Base-by-base conservation (phyloP, 2,113 vertebrate genomes). In the Athene cunicularia region DNA sequence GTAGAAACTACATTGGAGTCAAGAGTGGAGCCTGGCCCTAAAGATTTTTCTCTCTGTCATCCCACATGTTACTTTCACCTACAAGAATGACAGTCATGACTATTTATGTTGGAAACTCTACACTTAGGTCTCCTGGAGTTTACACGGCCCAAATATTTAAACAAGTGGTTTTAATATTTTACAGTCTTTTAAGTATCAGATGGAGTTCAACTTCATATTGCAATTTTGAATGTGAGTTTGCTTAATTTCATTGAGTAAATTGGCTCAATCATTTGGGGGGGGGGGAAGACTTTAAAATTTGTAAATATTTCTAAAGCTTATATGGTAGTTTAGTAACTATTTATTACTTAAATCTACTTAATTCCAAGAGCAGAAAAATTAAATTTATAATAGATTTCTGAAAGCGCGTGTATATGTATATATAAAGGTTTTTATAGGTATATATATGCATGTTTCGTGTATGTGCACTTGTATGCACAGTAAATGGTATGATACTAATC, bases 131-230 rank as follows among this genome's bases (percentile, higher is more conserved):
- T 90, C 59, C 66, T 90, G 91, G 72, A 95, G 89, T 97, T 86
- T 92, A 96, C 88, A 88, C 2, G 49, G 86, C 86, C 88, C 68
- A 88, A 95, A 86, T 95, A 93, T 95, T 96, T 94, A 89, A 96
- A 95, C 43, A 95, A 94, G 41, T 55, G 41, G 30, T 37, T 95
- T 94, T 74, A 86, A 90, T 86, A 81, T 95, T 95, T 96, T 90
- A 49, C 32, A 67, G 32, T 84, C 62, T 88, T 92, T 80, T 33
- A 86, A 86, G 63, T 79, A 67, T 83, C 33, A 2, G 35, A 55
- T 56, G 28, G 66, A 84, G 72, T 90, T 96, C 67, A 70, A 73
- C 26, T 63, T 71, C 49, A 39, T 55, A 15, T 23, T 77, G 47
- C 0, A 14, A 50, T 66, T 84, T 74, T 30, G 37, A 63, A 71